These are phyloP conservation scores for Loripinus fragilis DNA, from an alignment of 2,888 invertebrate species.

Conservation along the genomic window DNA sequence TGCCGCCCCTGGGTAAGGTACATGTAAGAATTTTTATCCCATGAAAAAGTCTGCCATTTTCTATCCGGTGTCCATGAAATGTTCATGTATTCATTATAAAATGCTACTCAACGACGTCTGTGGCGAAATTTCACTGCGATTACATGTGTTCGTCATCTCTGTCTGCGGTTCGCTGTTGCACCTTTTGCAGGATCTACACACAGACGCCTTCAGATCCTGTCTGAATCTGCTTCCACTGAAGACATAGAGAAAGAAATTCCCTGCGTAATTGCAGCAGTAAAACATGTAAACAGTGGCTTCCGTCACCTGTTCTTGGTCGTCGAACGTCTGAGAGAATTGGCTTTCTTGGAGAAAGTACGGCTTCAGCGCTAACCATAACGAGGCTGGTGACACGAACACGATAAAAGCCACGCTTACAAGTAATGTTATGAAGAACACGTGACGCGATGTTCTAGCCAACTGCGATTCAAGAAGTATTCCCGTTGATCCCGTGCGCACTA, in stretches of 20 bases:
- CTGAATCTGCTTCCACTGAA: neutral
- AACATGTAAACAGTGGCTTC: neutral
- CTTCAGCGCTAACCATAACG: neutral
- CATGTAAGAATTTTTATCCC: no score
- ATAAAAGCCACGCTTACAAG: neutral
- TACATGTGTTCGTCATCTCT: no score
- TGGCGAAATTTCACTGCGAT: no score
- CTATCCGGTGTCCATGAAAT: no score
- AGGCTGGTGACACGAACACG: neutral
- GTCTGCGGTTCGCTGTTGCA: no score
- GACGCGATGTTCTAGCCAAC: neutral
- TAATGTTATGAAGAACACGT: neutral
- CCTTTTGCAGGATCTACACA: neutral
- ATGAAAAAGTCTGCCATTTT: no score
- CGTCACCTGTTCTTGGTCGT: neutral
- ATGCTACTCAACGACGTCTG: no score
- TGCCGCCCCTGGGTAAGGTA: no score
- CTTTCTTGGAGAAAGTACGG: neutral
- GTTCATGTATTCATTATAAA: no score
- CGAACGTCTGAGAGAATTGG: neutral
- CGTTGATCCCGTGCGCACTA: neutral
- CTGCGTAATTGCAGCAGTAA: neutral
- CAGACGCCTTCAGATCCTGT: neutral
- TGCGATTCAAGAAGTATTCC: neutral
- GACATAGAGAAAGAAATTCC: slow-evolving; percentile 2